phyloP scores from a whole-genome alignment of 2,888 invertebrate species.

The Coelopa pilipes region DNA sequence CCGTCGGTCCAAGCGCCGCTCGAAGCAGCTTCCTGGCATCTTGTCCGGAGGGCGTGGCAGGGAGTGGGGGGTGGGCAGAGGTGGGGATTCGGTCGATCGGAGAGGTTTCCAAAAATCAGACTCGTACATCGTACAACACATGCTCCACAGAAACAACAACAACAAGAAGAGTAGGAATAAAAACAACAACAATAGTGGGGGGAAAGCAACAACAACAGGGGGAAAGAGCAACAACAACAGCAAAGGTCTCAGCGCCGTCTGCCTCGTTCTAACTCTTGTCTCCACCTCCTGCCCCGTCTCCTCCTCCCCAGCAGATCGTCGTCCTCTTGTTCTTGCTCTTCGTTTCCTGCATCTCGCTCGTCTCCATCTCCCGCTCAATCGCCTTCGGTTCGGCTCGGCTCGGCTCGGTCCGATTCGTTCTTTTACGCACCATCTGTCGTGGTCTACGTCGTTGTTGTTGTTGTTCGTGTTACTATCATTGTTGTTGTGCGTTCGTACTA shows the following conservation, averaged over 20 bases:
- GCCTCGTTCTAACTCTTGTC: too few species aligned
- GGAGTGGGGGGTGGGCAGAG: neutral
- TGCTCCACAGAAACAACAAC: slow-evolving; percentile 27
- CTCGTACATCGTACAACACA: slow-evolving; percentile 18
- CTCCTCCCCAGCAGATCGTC: too few species aligned
- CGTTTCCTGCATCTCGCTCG: neutral
- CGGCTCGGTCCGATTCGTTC: slow-evolving; percentile 40
- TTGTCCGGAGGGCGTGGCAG: neutral
- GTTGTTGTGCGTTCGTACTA: slow-evolving; percentile 5
- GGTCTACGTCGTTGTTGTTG: slow-evolving; percentile 30
- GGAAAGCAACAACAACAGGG: too few species aligned
- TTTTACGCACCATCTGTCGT: slow-evolving; percentile 46
- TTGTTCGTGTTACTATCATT: slow-evolving; percentile 12
- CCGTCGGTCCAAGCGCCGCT: neutral
- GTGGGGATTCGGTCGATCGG: too few species aligned
- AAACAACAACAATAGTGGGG: slow-evolving; percentile 34
- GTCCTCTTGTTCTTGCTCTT: slow-evolving; percentile 37
- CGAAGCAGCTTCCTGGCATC: slow-evolving; percentile 14
- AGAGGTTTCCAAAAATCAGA: neutral
- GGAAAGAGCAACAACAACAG: too few species aligned
- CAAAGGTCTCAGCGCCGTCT: too few species aligned
- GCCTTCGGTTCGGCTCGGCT: slow-evolving; percentile 28
- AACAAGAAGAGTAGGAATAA: slow-evolving; percentile 11
- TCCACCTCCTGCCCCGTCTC: too few species aligned
- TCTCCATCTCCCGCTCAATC: slow-evolving; percentile 25